These are phyloP conservation scores for Thelaira solivaga DNA, from an alignment of 2,888 invertebrate genomes.

Conservation along the genomic window DNA sequence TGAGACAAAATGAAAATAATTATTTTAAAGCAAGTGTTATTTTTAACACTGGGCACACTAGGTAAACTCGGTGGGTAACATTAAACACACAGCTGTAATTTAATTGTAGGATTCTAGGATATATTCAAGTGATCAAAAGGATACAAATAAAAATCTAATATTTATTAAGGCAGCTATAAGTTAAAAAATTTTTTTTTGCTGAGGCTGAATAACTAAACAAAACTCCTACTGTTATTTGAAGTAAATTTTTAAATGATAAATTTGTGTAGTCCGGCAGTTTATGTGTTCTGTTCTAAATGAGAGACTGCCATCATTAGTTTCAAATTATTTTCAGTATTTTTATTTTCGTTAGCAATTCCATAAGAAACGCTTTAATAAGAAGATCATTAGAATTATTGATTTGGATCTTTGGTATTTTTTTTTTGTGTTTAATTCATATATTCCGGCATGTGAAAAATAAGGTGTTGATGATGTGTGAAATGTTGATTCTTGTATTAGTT, in stretches of 20 bases:
- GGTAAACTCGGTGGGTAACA: constrained; percentile 21
- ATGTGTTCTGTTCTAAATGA: too few relatives aligned
- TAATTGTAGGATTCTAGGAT: neutral
- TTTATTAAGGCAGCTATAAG: too few relatives aligned
- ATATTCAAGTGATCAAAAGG: constrained; percentile 18
- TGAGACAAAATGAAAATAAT: neutral
- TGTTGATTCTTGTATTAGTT: neutral
- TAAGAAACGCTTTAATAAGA: constrained; percentile 44
- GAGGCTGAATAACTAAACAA: constrained; percentile 51
- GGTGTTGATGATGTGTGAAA: constrained; percentile 60
- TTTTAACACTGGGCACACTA: constrained; percentile 49
- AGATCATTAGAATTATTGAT: constrained; percentile 57
- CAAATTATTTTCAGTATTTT: constrained; percentile 30
- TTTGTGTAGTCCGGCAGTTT: too few relatives aligned
- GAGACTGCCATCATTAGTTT: constrained; percentile 44
- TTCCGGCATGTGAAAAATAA: neutral
- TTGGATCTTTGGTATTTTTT: constrained; percentile 14
- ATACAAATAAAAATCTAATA: too few relatives aligned
- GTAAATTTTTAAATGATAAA: too few relatives aligned
- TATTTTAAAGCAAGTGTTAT: constrained; percentile 49
- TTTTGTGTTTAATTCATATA: neutral
- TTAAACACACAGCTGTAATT: constrained; percentile 52
- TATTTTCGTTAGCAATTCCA: neutral
- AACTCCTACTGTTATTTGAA: constrained; percentile 56
- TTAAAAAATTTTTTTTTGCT: neutral